Evolutionary conservation across 2,888 invertebrate genomes (phyloP).

Genomic region (Ormyrus thymus): DNA sequence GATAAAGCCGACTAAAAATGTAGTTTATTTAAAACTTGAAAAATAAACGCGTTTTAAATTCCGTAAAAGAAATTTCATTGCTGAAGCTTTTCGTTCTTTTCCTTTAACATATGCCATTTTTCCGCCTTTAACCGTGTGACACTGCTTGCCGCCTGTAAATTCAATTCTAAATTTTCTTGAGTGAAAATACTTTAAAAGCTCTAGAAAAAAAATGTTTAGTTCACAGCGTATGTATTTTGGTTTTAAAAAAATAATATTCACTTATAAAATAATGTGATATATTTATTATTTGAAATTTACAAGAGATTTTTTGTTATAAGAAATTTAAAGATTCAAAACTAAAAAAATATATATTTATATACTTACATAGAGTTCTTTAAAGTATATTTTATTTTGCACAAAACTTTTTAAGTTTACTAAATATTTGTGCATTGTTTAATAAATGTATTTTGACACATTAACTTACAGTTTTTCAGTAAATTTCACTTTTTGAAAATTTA

Average conservation of each 20-base stretch:
- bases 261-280: neutral
- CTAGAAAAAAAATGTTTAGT: constrained; percentile 2
- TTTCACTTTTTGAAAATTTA: constrained; percentile 28
- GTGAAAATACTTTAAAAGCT: constrained; percentile 17
- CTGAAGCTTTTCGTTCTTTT: constrained; percentile 15
- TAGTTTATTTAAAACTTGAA: no score
- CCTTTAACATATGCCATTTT: constrained; percentile 38
- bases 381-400: no score
- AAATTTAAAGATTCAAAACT: no score
- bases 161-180: constrained; percentile 31
- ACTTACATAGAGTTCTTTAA: no score
- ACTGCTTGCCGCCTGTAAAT: constrained; percentile 44
- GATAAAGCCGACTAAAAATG: no score
- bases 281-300: neutral
- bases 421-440: no score
- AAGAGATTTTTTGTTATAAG: no score
- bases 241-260: neutral
- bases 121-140: constrained; percentile 33
- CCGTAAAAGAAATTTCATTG: constrained; percentile 24
- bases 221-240: neutral
- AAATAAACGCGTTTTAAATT: neutral
- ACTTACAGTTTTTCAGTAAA: no score
- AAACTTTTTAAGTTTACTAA: no score
- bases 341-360: no score
- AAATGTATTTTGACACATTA: no score